phyloP scores from a whole-genome alignment of 2,888 invertebrate genomes.

The Sminthurides aquaticus region DNA sequence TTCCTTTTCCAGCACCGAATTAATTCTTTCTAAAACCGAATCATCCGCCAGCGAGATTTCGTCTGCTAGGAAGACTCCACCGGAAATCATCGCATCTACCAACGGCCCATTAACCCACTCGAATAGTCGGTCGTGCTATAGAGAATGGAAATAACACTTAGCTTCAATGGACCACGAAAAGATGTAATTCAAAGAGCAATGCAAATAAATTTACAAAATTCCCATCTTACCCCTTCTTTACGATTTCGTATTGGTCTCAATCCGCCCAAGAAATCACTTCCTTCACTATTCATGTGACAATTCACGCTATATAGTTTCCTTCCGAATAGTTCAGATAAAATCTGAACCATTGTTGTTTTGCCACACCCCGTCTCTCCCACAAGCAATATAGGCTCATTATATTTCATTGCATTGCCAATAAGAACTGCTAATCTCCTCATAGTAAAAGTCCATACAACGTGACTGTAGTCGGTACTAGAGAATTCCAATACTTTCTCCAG shows the following conservation, averaged over 20 bases:
- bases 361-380: slow-evolving; percentile 98
- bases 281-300: slow-evolving; percentile 98
- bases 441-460: slow-evolving; percentile 90
- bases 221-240: slow-evolving; percentile 40
- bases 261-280: slow-evolving; percentile 94
- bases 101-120: slow-evolving; percentile 98
- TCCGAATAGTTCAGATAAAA: slow-evolving; percentile 63
- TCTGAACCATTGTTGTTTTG: slow-evolving; percentile 91
- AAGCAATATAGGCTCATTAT: slow-evolving; percentile 86
- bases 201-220: no score
- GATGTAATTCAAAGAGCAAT: no score
- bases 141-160: background rate
- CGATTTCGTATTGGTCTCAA: slow-evolving; percentile 75
- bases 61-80: slow-evolving; percentile 86
- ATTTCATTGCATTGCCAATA: slow-evolving; percentile 71
- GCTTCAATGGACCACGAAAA: no score
- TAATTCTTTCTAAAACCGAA: slow-evolving; percentile 91
- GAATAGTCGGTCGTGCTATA: slow-evolving; percentile 58
- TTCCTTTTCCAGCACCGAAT: slow-evolving; percentile 90
- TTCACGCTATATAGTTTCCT: slow-evolving; percentile 73
- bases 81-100: slow-evolving; percentile 79
- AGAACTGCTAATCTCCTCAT: slow-evolving; percentile 65
- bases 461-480: slow-evolving; percentile 47
- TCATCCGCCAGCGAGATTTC: slow-evolving; percentile 99
- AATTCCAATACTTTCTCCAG: slow-evolving; percentile 56